A percentile compares a stretch with the other conserved stretches of the same genome.
Conservation (phyloP, 2,888 invertebrate genomes). For the Dolomedes plantarius region DNA sequence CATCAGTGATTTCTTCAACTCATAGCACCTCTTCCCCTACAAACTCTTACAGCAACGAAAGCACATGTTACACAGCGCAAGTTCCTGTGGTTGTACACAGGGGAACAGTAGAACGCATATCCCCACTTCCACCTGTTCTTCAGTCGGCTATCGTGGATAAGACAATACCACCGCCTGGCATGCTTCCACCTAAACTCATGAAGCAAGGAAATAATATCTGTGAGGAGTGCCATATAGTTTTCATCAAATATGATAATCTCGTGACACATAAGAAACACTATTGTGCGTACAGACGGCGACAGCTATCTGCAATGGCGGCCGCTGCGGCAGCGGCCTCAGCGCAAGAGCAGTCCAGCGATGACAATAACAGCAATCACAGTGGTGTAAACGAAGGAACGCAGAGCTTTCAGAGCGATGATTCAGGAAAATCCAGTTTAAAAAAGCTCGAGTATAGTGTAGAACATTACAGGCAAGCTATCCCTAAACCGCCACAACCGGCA, state of each 20-base stretch:
- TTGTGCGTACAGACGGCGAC: constrained; percentile 82
- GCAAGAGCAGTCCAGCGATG: constrained; percentile 33
- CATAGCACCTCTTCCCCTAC: constrained; percentile 16
- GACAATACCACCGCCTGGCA: constrained; percentile 7
- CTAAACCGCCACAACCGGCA: constrained; percentile 63
- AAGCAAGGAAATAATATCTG: constrained; percentile 96
- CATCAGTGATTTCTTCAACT: constrained; percentile 1
- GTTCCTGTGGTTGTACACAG: constrained; percentile 31
- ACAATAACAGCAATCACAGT: constrained; percentile 52
- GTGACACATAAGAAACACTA: constrained; percentile 95
- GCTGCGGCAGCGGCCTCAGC: constrained; percentile 30
- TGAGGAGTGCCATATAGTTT: constrained; percentile 97
- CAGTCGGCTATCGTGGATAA: constrained; percentile 30
- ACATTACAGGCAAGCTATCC: constrained; percentile 18
- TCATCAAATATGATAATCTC: constrained; percentile 96
- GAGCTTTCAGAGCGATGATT: constrained; percentile 7
- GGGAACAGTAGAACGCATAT: constrained; percentile 7
- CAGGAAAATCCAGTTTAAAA: background rate
- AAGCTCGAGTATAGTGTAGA: constrained; percentile 2
- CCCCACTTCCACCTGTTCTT: constrained; percentile 40
- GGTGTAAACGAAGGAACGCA: constrained; percentile 8
- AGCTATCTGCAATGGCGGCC: constrained; percentile 70
- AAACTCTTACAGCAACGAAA: constrained; percentile 36
- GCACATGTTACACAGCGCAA: constrained; percentile 10
- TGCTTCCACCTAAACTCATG: constrained; percentile 80